Base-by-base conservation (phyloP, 2,113 vertebrate genomes). In the Tragulus kanchil region DNA sequence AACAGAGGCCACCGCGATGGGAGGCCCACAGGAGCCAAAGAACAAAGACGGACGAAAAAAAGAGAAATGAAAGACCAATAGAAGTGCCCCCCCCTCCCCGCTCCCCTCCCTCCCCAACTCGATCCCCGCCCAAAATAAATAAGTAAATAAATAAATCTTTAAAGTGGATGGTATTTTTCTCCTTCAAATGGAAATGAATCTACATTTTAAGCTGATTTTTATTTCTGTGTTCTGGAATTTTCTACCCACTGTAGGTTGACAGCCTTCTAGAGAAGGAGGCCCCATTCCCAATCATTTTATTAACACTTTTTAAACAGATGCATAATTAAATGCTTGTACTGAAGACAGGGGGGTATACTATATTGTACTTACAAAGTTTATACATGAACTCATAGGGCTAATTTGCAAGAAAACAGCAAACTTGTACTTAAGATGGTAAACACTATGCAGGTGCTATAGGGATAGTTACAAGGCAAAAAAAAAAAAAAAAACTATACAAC, bases 141-240 rank as follows among this genome's bases (percentile, higher is more conserved):
- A 36, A 36, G 36, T 36, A 36, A 36, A 36, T 36, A 36, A 36
- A 36, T 36, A 36, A 89, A 89, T 87, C 50, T 62, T 42, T n/a
- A 85, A 79, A 91, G 31, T 31, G 83, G 14, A 59, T 81, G 28
- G 9, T 52, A 94, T 71, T 88, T 75, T 75, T 97, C 26, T 77
- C 75, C 83, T 97, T 92, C 14, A 71, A 88, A 95, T 14, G 91
- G n/a, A 69, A 91, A 88, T 28, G 19, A 83, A 71, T 4, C n/a
- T 84, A 95, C 83, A 84, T 91, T 84, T 88, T 91, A 84, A 78
- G 71, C 48, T 67, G 48, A 56, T 36, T 92, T 96, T 79, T 71
- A 78, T 3, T 48, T 11, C 50, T 84, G 28, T 79, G 14, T 83
- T 87, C 59, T 82, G 93, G 6, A 85, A 79, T 85, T 85, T 92